Base-by-base conservation (phyloP, 2,888 invertebrate species). In the Abrostola triplasia region DNA sequence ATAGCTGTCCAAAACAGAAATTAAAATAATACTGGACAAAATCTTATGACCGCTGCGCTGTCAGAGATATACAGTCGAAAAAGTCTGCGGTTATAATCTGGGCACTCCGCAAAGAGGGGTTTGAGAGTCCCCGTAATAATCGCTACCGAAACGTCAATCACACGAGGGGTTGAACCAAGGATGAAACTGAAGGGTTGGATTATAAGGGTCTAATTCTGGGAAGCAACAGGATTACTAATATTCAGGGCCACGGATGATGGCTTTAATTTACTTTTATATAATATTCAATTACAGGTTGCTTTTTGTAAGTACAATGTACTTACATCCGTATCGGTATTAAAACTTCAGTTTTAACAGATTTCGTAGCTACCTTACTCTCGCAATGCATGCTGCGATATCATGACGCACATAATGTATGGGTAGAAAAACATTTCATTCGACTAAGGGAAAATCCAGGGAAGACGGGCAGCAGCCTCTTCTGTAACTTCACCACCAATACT, bases 141-240 rank as follows among this genome's bases (percentile, higher is more conserved):
- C 88, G 87, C 84, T 79, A 84, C 82, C 77, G 84, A 88, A 88
- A 91, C 88, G 92, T 92, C 92, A 92, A 92, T 93, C 92, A 91
- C 90, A 87, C 84, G 84, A 88, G 89, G 89, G 87, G 88, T 85
- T 82, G 73, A 65, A 81, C 80, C 85, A 85, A 85, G 89, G 87
- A 89, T 89, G 87, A 88, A 88, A 89, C 90, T 90, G 90, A 87
- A 90, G 92, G 92, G 92, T 90, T 84, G 92, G 93, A 93, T 93
- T 93, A 93, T 92, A 91, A 91, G 89, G 93, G 93, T 92, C 90
- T 86, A 86, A 90, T 89, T 89, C 90, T 86, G 85, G 75, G 82
- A 84, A 85, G 85, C 86, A 87, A 88, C 84, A 82, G 88, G 88
- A 90, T 92, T 91, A 92, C 92, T 90, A 90, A 90, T 91, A 91